A percentile compares a stretch with the other conserved stretches of the same genome.
phyloP scores from a whole-genome alignment of 2,797 vertebrate genomes.

The Ctenopoma kingsleyae region DNA sequence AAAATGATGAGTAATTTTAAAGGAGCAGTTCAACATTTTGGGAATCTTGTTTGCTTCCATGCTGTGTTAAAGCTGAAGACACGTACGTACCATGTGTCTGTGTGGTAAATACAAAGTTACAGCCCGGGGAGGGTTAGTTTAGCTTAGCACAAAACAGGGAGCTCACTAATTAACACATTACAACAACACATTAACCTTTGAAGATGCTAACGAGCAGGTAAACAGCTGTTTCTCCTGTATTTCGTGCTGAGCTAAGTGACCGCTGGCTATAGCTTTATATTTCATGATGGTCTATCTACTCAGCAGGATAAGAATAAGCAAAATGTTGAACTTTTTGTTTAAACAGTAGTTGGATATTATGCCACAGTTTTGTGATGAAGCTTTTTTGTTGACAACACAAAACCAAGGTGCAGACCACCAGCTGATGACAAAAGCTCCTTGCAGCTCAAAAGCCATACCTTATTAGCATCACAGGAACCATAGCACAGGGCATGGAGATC shows the following conservation, averaged over 20 bases:
- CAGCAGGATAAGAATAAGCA: constrained; percentile 15
- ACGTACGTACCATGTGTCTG: too few species aligned
- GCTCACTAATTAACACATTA: too few species aligned
- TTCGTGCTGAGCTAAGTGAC: too few species aligned
- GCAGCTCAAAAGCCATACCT: constrained; percentile 67
- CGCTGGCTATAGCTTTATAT: background rate
- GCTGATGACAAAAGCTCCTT: constrained; percentile 65
- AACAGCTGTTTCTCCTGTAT: too few species aligned
- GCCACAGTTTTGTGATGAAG: constrained; percentile 17
- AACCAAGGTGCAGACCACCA: constrained; percentile 40
- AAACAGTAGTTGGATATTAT: constrained; percentile 32
- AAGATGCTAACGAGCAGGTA: too few species aligned
- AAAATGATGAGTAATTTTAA: constrained; percentile 2
- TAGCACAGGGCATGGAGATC: constrained; percentile 68
- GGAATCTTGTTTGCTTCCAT: background rate
- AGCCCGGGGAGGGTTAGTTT: background rate
- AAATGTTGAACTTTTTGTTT: constrained; percentile 19
- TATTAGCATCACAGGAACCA: constrained; percentile 84
- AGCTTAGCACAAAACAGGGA: background rate
- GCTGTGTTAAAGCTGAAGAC: background rate
- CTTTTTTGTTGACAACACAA: constrained; percentile 36
- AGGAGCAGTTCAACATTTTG: background rate
- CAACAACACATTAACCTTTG: too few species aligned
- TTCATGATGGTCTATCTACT: background rate
- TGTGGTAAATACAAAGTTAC: background rate